Base-by-base conservation (phyloP, 2,113 vertebrate genomes). In the Passer montanus region DNA sequence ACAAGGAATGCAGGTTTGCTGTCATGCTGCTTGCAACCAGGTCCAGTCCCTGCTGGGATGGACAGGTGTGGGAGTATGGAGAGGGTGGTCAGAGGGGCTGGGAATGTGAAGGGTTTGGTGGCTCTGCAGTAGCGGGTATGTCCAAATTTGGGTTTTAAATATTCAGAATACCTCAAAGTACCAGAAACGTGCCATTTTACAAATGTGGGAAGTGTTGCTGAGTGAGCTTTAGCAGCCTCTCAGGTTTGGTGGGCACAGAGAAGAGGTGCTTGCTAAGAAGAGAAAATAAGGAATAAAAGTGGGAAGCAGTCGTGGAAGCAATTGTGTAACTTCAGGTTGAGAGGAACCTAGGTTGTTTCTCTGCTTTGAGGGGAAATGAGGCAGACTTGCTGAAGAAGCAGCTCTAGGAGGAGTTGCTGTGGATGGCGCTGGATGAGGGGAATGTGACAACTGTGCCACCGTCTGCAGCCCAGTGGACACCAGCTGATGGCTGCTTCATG, bases 381-480 rank as follows among this genome's bases (percentile, higher is more conserved):
- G 22, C 35, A 59, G 47, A 23, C 18, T 15, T 52, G 17, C 70
- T 62, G 67, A 47, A 53, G 70, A 11, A 56, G 50, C 39, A 55
- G 37, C 59, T 83, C 52, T 35, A 20, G 73, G 55, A 64, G 35
- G 39, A 76, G 26, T 4, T 26, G 8, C 28, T 7, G 2, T 3
- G 0, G 4, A 0, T 5, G 10, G 15, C 23, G 15, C 55, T 84
- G 73, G 64, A 3, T 33, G 43, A 28, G 15, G 10, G 43, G 39
- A 30, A 33, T 13, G 6, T 15, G n/a, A 22, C 4, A 2, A 21
- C 47, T 41, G 49, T 81, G 53, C 35, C 28, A 33, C 41, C 0
- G 0, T 10, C 23, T 16, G 12, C 1, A 0, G 44, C 33, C 28
- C 2, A 0, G 35, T 0, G 3, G 49, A 30, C 41, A 27, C 33